phyloP scores from a whole-genome alignment of 2,113 vertebrate species.

The Phyllopteryx taeniolatus region DNA sequence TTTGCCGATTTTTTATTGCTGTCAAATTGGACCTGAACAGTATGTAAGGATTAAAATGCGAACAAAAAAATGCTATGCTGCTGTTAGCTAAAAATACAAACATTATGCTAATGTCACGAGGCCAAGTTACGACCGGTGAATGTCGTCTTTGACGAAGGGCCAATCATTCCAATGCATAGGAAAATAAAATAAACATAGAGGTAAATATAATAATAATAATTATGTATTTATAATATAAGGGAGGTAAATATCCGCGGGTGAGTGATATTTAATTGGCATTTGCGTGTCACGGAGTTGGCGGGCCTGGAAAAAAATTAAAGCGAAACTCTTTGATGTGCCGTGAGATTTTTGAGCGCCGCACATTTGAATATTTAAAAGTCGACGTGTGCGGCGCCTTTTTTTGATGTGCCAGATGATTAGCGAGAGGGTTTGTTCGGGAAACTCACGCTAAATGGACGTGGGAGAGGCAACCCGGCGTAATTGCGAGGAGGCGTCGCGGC shows the following conservation, averaged over 20 bases:
- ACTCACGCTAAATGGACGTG: slow-evolving; percentile 70
- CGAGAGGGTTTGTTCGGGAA: slow-evolving; percentile 76
- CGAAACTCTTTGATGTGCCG: slow-evolving; percentile 76
- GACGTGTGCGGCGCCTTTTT: slow-evolving; percentile 64
- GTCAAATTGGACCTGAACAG: too few relatives aligned
- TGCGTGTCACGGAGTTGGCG: slow-evolving; percentile 62
- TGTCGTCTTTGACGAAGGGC: background rate
- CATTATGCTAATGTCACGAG: background rate
- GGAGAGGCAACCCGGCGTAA: slow-evolving; percentile 70
- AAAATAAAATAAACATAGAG: background rate
- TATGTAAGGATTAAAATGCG: background rate
- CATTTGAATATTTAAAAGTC: slow-evolving; percentile 81
- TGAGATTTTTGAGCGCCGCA: slow-evolving; percentile 75
- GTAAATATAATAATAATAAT: slow-evolving; percentile 2
- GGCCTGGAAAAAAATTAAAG: slow-evolving; percentile 72
- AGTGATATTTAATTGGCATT: slow-evolving; percentile 72
- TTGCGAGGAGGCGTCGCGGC: slow-evolving; percentile 69
- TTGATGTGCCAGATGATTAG: slow-evolving; percentile 78
- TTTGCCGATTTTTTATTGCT: too few relatives aligned
- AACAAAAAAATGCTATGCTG: background rate
- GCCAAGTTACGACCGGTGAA: background rate
- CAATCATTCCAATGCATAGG: background rate
- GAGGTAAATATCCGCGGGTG: slow-evolving; percentile 34
- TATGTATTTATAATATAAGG: background rate
- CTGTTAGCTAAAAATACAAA: background rate